A percentile compares a stretch with the other conserved stretches of the same genome.
Evolutionary conservation across 2,888 invertebrate species (phyloP).

Genomic region (Trachelus stipa): DNA sequence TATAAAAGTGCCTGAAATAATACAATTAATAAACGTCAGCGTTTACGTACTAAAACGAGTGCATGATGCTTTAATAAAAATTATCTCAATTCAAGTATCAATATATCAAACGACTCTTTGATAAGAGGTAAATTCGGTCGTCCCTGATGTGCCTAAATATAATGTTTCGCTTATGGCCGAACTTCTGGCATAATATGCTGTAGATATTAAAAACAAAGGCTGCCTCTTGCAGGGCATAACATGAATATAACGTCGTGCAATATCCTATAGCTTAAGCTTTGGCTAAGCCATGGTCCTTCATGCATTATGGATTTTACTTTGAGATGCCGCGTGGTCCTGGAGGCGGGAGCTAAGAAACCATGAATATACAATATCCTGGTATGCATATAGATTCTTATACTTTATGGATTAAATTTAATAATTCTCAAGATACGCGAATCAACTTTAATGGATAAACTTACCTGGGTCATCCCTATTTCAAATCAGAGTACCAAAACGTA

Average conservation of each 20-base stretch:
- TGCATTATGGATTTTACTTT: constrained; percentile 66
- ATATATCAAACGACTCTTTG: not conserved
- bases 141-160: not conserved
- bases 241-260: constrained; percentile 65
- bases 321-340: constrained; percentile 44
- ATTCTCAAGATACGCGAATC: constrained; percentile 29
- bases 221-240: constrained; percentile 60
- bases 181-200: constrained; percentile 38
- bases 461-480: not conserved
- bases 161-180: constrained; percentile 27
- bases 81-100: not conserved
- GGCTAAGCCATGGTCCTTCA: constrained; percentile 60
- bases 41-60: not conserved
- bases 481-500: no score
- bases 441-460: not conserved
- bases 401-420: constrained; percentile 62
- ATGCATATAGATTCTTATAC: constrained; percentile 54
- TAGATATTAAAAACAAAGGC: constrained; percentile 63
- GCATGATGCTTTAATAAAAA: not conserved
- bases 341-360: constrained; percentile 63
- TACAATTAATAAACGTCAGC: not conserved
- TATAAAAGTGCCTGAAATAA: not conserved
- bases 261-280: constrained; percentile 60
- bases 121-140: not conserved
- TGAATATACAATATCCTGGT: constrained; percentile 65